Conservation (phyloP, 2,888 invertebrate species). For the Andrena camellia region DNA sequence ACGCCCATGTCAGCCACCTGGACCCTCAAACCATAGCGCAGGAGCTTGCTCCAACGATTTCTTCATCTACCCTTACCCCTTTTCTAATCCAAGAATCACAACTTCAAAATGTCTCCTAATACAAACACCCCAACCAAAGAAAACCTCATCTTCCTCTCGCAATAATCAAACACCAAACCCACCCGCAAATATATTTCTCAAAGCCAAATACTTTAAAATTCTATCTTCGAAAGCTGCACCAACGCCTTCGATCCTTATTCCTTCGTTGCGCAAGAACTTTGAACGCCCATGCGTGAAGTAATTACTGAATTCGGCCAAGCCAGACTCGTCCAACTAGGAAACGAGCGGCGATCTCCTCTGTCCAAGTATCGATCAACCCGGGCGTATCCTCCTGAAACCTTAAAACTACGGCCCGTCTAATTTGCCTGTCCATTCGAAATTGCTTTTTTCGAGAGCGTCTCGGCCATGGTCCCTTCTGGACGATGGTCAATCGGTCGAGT, state of each 20-base stretch:
- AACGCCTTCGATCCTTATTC: background rate
- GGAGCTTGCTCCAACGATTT: constrained; percentile 10
- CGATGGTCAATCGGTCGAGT: constrained; percentile 67
- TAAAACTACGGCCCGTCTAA: constrained; percentile 73
- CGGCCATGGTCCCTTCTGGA: constrained; percentile 75
- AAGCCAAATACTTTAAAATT: background rate
- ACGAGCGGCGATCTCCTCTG: constrained; percentile 25
- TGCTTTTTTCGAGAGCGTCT: constrained; percentile 80
- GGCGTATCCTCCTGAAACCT: constrained; percentile 61
- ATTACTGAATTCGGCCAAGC: background rate
- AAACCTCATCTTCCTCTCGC: background rate
- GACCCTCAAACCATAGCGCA: constrained; percentile 58
- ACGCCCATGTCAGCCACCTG: constrained; percentile 56
- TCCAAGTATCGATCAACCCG: constrained; percentile 64
- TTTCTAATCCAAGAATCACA: too few species aligned
- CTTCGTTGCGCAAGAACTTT: background rate
- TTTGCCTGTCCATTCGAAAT: constrained; percentile 77
- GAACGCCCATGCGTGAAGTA: background rate
- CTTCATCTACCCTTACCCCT: background rate
- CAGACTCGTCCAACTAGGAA: background rate
- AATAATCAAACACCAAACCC: background rate
- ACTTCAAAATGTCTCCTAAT: too few species aligned
- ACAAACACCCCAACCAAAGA: too few species aligned
- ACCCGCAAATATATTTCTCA: background rate
- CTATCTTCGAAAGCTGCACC: background rate